Percentiles rank a stretch among this genome's conserved stretches.
These are phyloP conservation scores for Hedychridium roseum DNA, from an alignment of 2,888 invertebrate species.

Conservation along the genomic window DNA sequence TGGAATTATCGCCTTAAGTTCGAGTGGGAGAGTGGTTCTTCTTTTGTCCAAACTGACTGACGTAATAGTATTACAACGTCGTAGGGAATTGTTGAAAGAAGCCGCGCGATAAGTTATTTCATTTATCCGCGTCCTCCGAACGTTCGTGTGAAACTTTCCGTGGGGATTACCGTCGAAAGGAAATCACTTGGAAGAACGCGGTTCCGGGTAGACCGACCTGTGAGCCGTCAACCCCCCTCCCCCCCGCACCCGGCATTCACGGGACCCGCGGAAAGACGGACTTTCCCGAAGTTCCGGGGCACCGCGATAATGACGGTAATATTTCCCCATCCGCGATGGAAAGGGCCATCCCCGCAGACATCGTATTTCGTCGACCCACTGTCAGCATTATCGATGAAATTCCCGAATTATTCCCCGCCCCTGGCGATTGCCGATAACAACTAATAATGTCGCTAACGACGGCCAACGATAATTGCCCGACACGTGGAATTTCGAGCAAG, in stretches of 20 bases:
- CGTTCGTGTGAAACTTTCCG: background rate
- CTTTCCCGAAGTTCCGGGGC: conserved; percentile 32
- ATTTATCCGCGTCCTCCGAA: background rate
- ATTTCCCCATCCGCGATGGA: conserved; percentile 29
- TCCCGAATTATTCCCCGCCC: too few relatives aligned
- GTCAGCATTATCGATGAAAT: background rate
- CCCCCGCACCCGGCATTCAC: too few relatives aligned
- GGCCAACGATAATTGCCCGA: too few relatives aligned
- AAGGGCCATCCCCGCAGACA: conserved; percentile 20
- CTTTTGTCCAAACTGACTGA: too few relatives aligned
- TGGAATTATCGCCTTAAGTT: too few relatives aligned
- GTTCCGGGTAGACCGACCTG: background rate
- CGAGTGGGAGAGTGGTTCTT: too few relatives aligned
- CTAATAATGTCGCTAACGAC: too few relatives aligned
- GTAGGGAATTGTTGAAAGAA: too few relatives aligned
- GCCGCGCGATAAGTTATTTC: too few relatives aligned
- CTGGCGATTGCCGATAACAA: too few relatives aligned
- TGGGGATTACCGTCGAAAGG: background rate
- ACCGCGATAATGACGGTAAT: conserved; percentile 36
- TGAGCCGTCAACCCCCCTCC: background rate
- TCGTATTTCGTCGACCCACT: background rate
- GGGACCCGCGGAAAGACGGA: conserved; percentile 12
- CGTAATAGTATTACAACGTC: too few relatives aligned
- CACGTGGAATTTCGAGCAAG: too few relatives aligned
- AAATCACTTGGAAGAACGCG: conserved; percentile 15